Evolutionary conservation across 2,888 invertebrate species (phyloP).

Genomic region (Sinodicranocentrus sp.): DNA sequence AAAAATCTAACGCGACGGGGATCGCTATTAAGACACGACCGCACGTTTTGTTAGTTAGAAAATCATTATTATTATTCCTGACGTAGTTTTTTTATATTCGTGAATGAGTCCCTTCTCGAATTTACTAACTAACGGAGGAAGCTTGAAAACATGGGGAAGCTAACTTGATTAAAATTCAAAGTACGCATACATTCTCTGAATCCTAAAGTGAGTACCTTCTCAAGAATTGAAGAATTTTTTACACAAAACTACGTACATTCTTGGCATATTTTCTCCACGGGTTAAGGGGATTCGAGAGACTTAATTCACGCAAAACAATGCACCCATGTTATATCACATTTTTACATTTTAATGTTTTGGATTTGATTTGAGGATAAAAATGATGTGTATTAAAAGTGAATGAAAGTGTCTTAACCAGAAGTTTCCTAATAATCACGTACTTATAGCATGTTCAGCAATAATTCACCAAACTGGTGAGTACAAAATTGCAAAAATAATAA

Average conservation of each 20-base stretch:
- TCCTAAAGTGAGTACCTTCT: background rate
- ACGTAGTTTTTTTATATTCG: conserved; percentile 5
- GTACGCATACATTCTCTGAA: background rate
- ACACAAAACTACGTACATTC: conserved; percentile 1
- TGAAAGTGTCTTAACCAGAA: conserved; percentile 43
- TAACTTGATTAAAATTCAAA: conserved; percentile 33
- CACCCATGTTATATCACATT: background rate
- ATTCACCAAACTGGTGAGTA: conserved; percentile 47
- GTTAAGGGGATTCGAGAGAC: background rate
- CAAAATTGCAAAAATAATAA: conserved; percentile 39
- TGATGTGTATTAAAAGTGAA: background rate
- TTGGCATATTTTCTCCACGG: conserved; percentile 36
- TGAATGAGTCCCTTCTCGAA: no score
- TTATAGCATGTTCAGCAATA: conserved; percentile 57
- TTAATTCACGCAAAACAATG: background rate
- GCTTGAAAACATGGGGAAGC: no score
- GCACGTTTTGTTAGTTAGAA: conserved; percentile 23
- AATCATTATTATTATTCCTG: conserved; percentile 20
- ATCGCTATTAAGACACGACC: conserved; percentile 44
- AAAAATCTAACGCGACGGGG: conserved; percentile 48
- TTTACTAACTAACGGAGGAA: no score
- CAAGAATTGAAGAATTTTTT: conserved; percentile 1
- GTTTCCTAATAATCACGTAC: conserved; percentile 49
- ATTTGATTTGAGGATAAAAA: background rate
- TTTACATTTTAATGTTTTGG: conserved; percentile 2